A percentile compares a stretch with the other conserved stretches of the same genome.
phyloP scores from a whole-genome alignment of 2,888 invertebrate species.

The Branchellion lobata region DNA sequence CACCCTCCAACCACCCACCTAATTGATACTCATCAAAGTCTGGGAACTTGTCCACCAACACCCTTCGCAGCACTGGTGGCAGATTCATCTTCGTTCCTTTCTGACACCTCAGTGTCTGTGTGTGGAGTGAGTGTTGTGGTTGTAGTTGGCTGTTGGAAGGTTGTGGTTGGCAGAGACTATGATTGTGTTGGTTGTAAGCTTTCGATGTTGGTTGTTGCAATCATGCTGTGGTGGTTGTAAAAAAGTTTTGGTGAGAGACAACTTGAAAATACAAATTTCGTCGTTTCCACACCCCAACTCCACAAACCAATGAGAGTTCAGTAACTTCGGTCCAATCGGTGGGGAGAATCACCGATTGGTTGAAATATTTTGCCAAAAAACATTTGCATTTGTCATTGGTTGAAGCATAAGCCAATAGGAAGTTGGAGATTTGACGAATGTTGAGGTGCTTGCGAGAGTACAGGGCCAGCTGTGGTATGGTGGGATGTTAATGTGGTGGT shows the following conservation, averaged over 20 bases:
- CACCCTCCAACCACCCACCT: slow-evolving; percentile 55
- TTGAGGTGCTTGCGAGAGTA: slow-evolving; percentile 63
- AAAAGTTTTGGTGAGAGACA: too few relatives aligned
- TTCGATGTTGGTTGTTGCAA: too few relatives aligned
- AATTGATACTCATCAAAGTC: slow-evolving; percentile 64
- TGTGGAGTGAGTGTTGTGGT: too few relatives aligned
- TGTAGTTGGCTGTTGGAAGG: too few relatives aligned
- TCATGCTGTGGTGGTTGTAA: too few relatives aligned
- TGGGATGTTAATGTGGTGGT: not conserved
- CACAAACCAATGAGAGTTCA: slow-evolving; percentile 61
- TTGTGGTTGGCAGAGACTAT: too few relatives aligned
- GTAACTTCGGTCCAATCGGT: slow-evolving; percentile 65
- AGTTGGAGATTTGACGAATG: slow-evolving; percentile 63
- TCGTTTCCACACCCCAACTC: too few relatives aligned
- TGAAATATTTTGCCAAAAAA: slow-evolving; percentile 62
- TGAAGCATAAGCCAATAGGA: slow-evolving; percentile 62
- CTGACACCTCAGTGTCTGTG: not conserved
- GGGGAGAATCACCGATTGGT: slow-evolving; percentile 60
- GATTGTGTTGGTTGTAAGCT: too few relatives aligned
- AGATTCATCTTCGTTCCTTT: slow-evolving; percentile 48
- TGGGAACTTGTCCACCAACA: slow-evolving; percentile 62
- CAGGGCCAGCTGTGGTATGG: slow-evolving; percentile 59
- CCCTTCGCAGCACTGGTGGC: slow-evolving; percentile 61
- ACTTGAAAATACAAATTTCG: too few relatives aligned
- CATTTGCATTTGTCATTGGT: slow-evolving; percentile 58